A percentile compares a stretch with the other conserved stretches of the same genome.
These are phyloP conservation scores for Gryllus longicercus DNA, from an alignment of 2,888 invertebrate species.

Conservation along the genomic window DNA sequence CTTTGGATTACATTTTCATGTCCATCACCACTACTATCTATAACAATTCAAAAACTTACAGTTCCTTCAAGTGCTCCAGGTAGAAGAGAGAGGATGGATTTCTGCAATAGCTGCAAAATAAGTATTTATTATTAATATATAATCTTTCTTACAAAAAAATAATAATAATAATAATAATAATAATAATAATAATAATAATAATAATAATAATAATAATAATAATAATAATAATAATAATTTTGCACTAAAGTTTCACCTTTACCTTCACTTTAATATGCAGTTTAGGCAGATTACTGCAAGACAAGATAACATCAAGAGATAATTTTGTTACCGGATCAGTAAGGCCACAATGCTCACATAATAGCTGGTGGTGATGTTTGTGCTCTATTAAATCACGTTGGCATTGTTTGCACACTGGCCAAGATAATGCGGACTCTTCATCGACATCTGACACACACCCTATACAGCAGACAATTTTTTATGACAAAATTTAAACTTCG, in stretches of 20 bases:
- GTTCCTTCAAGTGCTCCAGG: neutral
- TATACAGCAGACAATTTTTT: neutral
- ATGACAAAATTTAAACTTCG: too few relatives aligned
- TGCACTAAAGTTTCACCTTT: neutral
- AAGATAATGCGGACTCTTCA: neutral
- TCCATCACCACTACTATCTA: too few relatives aligned
- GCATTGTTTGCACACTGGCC: constrained; percentile 17
- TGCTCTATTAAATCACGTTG: neutral
- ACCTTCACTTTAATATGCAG: neutral
- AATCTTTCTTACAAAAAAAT: neutral
- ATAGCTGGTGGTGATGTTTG: neutral
- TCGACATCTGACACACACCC: neutral
- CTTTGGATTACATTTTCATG: too few relatives aligned
- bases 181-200: too few relatives aligned
- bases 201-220: too few relatives aligned
- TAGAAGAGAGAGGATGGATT: neutral
- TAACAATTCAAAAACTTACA: neutral
- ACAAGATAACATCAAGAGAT: neutral
- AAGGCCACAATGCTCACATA: constrained; percentile 3
- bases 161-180: too few relatives aligned
- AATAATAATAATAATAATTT: too few relatives aligned
- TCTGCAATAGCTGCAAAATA: neutral
- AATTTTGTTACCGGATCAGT: neutral
- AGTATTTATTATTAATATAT: neutral
- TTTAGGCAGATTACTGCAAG: too few relatives aligned